Percentiles rank a stretch among this genome's conserved stretches.
Evolutionary conservation across 2,888 invertebrate genomes (phyloP).

Genomic region (Boloria euphrosyne): DNA sequence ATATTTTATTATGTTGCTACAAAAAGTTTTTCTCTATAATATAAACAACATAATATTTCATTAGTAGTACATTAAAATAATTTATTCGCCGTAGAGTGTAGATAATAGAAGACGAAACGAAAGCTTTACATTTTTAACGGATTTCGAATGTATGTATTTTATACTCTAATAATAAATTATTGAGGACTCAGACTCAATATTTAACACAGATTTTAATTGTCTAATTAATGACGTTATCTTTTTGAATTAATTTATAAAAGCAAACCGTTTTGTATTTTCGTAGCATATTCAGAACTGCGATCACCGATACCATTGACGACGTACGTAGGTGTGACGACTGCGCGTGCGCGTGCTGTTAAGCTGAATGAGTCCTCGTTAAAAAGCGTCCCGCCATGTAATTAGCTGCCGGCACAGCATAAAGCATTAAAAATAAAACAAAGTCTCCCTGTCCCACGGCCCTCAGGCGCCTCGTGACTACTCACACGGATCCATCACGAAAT

Average conservation of each 20-base stretch:
- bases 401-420: conserved; percentile 60
- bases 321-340: conserved; percentile 44
- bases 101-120: neutral
- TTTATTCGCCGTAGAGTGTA: neutral
- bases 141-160: no score
- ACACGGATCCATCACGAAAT: conserved; percentile 75
- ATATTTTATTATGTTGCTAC: conserved; percentile 18
- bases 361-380: conserved; percentile 74
- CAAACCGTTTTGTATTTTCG: neutral
- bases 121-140: neutral
- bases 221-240: no score
- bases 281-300: conserved; percentile 17
- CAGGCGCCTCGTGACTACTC: conserved; percentile 71
- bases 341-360: conserved; percentile 64
- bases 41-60: conserved; percentile 6
- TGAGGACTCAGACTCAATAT: no score
- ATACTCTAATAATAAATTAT: no score
- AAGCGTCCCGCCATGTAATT: conserved; percentile 70
- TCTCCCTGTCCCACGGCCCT: conserved; percentile 66
- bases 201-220: no score
- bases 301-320: conserved; percentile 30
- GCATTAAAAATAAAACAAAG: conserved; percentile 64
- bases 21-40: conserved; percentile 8
- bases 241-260: no score
- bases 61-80: conserved; percentile 2